Conservation (phyloP, 92 coral and sea anemone species). For the Hydrozoanthus gracilis region DNA sequence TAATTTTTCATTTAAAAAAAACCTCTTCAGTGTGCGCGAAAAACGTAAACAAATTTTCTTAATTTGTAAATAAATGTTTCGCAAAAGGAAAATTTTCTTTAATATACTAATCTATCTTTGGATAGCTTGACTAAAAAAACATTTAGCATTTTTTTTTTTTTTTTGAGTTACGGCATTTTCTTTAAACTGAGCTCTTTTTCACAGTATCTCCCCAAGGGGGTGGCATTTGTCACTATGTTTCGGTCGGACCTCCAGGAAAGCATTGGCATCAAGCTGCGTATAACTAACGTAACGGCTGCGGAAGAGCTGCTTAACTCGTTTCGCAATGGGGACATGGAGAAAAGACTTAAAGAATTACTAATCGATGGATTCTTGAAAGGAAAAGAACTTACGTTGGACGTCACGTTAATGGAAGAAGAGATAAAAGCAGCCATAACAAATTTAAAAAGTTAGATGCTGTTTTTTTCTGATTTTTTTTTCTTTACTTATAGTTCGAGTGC, state of each 20-base stretch:
- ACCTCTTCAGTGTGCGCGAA: too few relatives aligned
- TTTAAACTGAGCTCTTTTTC: not conserved
- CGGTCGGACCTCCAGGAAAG: not conserved
- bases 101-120: too few relatives aligned
- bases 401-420: slow-evolving; percentile 29
- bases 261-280: slow-evolving; percentile 31
- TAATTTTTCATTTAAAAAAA: too few relatives aligned
- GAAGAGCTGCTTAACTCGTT: slow-evolving; percentile 14
- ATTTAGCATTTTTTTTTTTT: too few relatives aligned
- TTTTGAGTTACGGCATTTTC: too few relatives aligned
- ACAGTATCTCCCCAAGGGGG: slow-evolving; percentile 31
- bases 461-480: too few relatives aligned
- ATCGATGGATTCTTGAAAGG: not conserved
- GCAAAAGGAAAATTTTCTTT: too few relatives aligned
- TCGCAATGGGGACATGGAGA: slow-evolving; percentile 1
- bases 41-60: too few relatives aligned
- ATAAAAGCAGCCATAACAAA: not conserved
- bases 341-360: not conserved
- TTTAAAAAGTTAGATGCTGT: not conserved
- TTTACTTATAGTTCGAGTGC: too few relatives aligned
- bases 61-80: too few relatives aligned
- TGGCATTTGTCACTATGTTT: slow-evolving; percentile 22
- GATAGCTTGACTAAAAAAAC: too few relatives aligned
- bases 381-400: not conserved
- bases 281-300: slow-evolving; percentile 18